Base-by-base conservation (phyloP, 2,113 vertebrate genomes). In the Macquaria ambigua region DNA sequence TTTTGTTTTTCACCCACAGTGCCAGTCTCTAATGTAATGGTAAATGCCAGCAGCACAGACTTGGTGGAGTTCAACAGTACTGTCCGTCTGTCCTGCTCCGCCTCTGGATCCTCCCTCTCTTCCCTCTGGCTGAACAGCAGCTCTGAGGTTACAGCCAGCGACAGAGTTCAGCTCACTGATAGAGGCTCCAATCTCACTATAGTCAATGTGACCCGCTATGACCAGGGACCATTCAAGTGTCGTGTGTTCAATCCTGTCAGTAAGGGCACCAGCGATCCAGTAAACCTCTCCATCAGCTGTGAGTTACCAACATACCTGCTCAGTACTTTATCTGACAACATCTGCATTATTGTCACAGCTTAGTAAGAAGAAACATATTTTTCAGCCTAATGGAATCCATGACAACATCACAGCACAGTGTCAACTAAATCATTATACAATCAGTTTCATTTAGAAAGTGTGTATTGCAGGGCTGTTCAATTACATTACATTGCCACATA, bases 111-210 rank as follows among this genome's bases (percentile, higher is more conserved):
- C 55, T 77, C 59, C 34, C 71, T 25, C 21, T 88, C 87, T 66
- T 92, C 90, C 61, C 50, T 46, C 62, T 94, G 93, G 93, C 28
- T 91, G 50, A 93, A 94, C 69, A 2, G 69, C 73, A 94, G 84
- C 88, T 84, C 88, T 80, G 87, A 86, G 79, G 63, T 93, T 41
- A 90, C 64, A 74, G 67, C 6, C 50, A 79, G 82, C 25, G 92
- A 84, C 7, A 79, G 89, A 88, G 88, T 94, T 69, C 82, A 91
- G 25, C 7, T 95, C 83, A 87, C 48, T 34, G 59, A 90, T 41
- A 73, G 66, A 67, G 50, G 20, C 48, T 6, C 77, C 6, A 88
- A 5, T 64, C 69, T 95, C 46, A 88, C 64, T 39, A 72, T 95
- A 86, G 23, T n/a, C 15, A 86, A 37, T n/a, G 70, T 93, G 81